Evolutionary conservation across 2,888 invertebrate genomes (phyloP), one percentile per base, ranked within the genome.

Genomic region (Eristalinus sepulchralis): DNA sequence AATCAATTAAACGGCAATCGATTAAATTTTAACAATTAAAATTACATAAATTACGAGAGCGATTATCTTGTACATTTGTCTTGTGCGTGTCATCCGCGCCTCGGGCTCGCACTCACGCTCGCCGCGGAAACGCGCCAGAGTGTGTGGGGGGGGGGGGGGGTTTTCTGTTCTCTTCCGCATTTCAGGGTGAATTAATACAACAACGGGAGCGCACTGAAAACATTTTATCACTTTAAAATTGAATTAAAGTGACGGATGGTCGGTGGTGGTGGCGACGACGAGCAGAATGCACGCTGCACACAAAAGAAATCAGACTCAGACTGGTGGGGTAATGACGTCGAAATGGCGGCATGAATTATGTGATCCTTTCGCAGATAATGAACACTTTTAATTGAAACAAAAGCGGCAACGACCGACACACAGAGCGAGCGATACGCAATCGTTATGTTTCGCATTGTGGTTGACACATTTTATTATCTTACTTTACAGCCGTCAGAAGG

Each of bases 11-110:
- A 80, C 66, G 59, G 76, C 83, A 78, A 87, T 87, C 83, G 87
- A 87, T 87, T 87, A 63, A 79, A 83, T 83, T 87, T 83, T 80
- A 87, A 83, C 87, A 87, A 87, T 87, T 87, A 87, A 87, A 87
- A 87, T 83, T 83, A 87, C 87, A 87, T 87, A 87, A 87, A 87
- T 87, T 83, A 87, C 86, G 57, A 75, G 67, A 83, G 83, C 70
- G 78, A 86, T 83, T 86, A 86, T 86, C 86, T 86, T 86, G 86
- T 86, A 75, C 86, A 86, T 86, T 86, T 86, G 78, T 86, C 85
- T 85, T 83, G 64, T 86, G 83, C 75, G 60, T 79, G 83, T 83
- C 73, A 62, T 63, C 6, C 66, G 57, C 62, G 81, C 62, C 11
- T 63, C 55, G 53, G 77, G 82, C 71, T 67, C 11, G 11, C 70